These are phyloP conservation scores for Deroptyus accipitrinus DNA, from an alignment of 2,113 vertebrate genomes.

Conservation along the genomic window DNA sequence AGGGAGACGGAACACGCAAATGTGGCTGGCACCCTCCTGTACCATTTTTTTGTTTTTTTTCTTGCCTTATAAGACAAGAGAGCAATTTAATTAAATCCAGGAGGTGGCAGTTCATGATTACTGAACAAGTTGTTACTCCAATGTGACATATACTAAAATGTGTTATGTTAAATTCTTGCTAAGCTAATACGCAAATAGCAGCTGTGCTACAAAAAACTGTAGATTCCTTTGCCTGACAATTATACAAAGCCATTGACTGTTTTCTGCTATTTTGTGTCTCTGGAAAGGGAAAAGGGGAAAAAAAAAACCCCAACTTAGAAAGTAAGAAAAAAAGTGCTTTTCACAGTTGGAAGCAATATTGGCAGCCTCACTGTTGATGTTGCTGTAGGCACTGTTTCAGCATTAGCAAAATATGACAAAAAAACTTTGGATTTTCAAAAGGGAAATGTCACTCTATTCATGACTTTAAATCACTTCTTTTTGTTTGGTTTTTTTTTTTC, in stretches of 20 bases:
- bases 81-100: neutral
- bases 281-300: neutral
- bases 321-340: neutral
- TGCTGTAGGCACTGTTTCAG: neutral
- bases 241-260: neutral
- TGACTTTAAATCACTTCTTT: neutral
- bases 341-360: neutral
- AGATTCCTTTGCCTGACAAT: neutral
- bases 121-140: neutral
- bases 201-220: neutral
- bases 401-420: conserved; percentile 12
- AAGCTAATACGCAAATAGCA: neutral
- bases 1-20: neutral
- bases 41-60: neutral
- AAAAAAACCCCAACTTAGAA: neutral
- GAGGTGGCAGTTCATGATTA: neutral
- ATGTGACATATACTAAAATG: neutral
- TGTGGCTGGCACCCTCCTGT: neutral
- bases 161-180: neutral
- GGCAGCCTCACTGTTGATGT: neutral
- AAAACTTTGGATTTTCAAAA: neutral
- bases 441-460: neutral
- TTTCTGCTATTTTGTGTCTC: neutral
- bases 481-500: neutral
- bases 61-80: neutral